Conservation (phyloP, 1,140 invertebrate species). For the Scaptomyza hsui region DNA sequence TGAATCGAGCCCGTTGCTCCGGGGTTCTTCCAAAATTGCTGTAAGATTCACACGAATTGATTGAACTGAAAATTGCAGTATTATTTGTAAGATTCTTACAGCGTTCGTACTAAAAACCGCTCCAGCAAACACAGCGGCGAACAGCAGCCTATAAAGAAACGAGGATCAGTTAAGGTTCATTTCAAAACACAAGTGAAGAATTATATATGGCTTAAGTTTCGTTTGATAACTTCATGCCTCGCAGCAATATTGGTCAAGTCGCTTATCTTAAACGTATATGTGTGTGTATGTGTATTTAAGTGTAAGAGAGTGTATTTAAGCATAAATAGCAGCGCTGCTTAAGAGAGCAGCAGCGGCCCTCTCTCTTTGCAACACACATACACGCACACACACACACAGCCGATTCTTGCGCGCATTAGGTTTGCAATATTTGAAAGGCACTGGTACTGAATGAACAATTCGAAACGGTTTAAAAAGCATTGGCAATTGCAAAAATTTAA, state of each 20-base stretch:
- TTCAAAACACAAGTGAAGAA: neutral
- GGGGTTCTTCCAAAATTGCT: slow-evolving; percentile 84
- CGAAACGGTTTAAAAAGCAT: neutral
- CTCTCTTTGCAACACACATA: slow-evolving; percentile 1
- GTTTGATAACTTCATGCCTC: slow-evolving; percentile 7
- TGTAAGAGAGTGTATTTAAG: slow-evolving; percentile 7
- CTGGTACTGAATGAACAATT: neutral
- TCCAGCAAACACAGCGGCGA: slow-evolving; percentile 79
- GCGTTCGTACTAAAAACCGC: slow-evolving; percentile 70
- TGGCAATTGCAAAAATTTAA: neutral
- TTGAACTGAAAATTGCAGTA: neutral
- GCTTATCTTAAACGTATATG: slow-evolving; percentile 14
- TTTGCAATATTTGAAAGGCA: slow-evolving; percentile 20
- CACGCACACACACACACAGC: neutral
- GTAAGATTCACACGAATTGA: neutral
- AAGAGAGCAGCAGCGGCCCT: slow-evolving; percentile 23
- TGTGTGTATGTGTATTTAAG: neutral
- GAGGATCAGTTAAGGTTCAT: slow-evolving; percentile 3
- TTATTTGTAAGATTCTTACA: slow-evolving; percentile 53
- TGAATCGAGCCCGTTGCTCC: slow-evolving; percentile 67
- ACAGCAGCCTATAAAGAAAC: slow-evolving; percentile 71
- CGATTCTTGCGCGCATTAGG: neutral
- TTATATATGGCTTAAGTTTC: slow-evolving; percentile 2
- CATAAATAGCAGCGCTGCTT: slow-evolving; percentile 16
- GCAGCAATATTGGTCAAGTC: slow-evolving; percentile 9